Percentiles rank a stretch among this genome's conserved stretches.
phyloP scores from a whole-genome alignment of 2,888 invertebrate species.

The Plebejus anna region DNA sequence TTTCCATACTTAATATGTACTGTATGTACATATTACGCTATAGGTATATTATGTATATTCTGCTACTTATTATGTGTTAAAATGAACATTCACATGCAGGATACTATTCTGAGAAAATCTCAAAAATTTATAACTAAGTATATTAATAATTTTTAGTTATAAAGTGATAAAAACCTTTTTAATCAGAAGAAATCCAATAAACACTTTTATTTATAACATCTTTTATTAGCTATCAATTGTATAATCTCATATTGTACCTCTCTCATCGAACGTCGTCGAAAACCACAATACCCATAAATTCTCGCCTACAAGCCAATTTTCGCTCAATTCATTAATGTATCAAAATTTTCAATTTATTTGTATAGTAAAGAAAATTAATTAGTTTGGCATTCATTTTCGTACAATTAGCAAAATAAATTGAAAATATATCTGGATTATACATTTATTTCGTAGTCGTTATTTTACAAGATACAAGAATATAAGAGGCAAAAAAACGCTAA shows the following conservation, averaged over 20 bases:
- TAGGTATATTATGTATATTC: too few species aligned
- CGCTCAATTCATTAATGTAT: constrained; percentile 10
- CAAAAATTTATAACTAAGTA: too few species aligned
- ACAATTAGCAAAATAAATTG: neutral
- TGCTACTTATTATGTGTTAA: too few species aligned
- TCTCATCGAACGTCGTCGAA: neutral
- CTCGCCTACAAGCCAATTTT: neutral
- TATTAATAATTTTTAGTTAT: neutral
- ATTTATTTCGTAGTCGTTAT: neutral
- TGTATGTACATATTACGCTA: too few species aligned
- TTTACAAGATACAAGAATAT: neutral
- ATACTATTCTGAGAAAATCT: too few species aligned
- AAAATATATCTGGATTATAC: neutral
- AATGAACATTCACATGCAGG: too few species aligned
- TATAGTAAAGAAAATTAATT: constrained; percentile 10
- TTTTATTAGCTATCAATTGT: neutral
- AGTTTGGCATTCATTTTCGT: neutral
- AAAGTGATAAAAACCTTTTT: neutral
- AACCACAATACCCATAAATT: neutral
- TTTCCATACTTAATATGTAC: too few species aligned
- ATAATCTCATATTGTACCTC: neutral
- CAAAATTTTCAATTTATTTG: constrained; percentile 21
- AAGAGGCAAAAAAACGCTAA: too few species aligned
- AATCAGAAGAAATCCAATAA: neutral
- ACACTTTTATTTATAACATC: neutral